These are phyloP conservation scores for Trachelipus rathkii DNA, from an alignment of 1,140 invertebrate genomes.

Conservation along the genomic window DNA sequence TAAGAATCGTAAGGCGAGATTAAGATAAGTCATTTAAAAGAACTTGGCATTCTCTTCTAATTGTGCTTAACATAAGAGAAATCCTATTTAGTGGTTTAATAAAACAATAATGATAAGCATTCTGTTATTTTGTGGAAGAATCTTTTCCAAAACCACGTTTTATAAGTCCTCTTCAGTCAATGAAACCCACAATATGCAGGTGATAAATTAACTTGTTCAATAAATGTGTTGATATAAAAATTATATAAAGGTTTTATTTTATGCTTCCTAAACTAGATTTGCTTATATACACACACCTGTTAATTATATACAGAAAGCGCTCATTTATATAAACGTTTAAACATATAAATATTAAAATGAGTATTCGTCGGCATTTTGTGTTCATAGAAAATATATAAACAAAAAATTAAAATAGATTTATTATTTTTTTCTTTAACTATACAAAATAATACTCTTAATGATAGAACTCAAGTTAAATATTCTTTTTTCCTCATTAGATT, in stretches of 20 bases:
- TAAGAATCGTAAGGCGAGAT: too few species aligned
- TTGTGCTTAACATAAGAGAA: too few species aligned
- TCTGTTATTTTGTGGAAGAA: background rate
- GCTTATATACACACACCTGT: background rate
- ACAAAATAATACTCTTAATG: background rate
- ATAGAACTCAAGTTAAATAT: background rate
- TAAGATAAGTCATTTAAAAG: too few species aligned
- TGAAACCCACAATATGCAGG: background rate
- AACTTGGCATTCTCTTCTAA: too few species aligned
- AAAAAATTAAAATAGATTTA: constrained; percentile 10
- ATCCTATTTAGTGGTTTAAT: background rate
- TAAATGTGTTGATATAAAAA: constrained; percentile 9
- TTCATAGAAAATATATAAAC: background rate
- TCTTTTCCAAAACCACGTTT: background rate
- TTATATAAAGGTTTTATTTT: background rate
- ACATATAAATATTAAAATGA: background rate
- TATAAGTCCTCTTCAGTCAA: background rate
- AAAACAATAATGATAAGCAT: background rate
- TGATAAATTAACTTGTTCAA: background rate
- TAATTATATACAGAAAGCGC: background rate
- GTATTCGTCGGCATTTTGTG: background rate
- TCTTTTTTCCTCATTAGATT: too few species aligned
- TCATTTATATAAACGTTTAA: background rate
- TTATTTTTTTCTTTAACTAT: constrained; percentile 9
- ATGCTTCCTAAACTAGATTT: background rate